A percentile compares a stretch with the other conserved stretches of the same genome.
These are phyloP conservation scores for Bovichtus diacanthus DNA, from an alignment of 2,797 vertebrate genomes.

Conservation along the genomic window DNA sequence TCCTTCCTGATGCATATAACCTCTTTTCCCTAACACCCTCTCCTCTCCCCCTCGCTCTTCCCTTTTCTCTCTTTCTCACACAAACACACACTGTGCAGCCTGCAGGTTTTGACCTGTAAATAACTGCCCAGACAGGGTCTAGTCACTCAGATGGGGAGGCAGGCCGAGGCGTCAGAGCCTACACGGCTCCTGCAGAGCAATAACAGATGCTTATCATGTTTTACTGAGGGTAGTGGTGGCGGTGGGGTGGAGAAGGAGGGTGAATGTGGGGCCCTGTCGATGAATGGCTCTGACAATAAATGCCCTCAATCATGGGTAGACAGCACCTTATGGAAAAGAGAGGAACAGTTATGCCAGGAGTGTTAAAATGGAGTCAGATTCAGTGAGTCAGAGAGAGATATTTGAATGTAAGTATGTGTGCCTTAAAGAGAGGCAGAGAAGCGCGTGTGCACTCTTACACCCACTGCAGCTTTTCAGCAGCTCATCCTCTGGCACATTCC, in stretches of 20 bases:
- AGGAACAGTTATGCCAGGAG: conserved; percentile 33
- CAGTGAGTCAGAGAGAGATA: conserved; percentile 6
- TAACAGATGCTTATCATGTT: conserved; percentile 81
- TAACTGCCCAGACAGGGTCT: conserved; percentile 85
- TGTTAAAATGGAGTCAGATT: conserved; percentile 38
- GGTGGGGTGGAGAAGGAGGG: conserved; percentile 13
- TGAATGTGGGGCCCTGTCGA: conserved; percentile 47
- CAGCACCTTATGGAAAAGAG: conserved; percentile 41
- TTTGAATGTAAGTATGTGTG: conserved; percentile 10
- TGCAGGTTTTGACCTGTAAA: conserved; percentile 90
- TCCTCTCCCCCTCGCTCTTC: conserved; percentile 12
- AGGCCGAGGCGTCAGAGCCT: conserved; percentile 70
- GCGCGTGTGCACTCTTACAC: conserved; percentile 60
- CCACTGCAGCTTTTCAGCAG: conserved; percentile 72
- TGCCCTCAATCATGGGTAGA: conserved; percentile 61
- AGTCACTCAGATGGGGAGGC: conserved; percentile 81
- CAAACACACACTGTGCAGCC: conserved; percentile 66
- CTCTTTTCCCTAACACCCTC: conserved; percentile 3
- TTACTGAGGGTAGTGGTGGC: conserved; percentile 56
- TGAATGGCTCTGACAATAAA: conserved; percentile 64
- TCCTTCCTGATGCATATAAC: conserved; percentile 10
- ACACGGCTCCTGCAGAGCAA: conserved; percentile 71
- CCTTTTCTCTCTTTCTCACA: conserved; percentile 52
- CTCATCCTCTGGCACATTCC: conserved; percentile 77
- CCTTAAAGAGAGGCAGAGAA: conserved; percentile 28